These are phyloP conservation scores for Pipra filicauda DNA, from an alignment of 2,113 vertebrate genomes.

Conservation along the genomic window DNA sequence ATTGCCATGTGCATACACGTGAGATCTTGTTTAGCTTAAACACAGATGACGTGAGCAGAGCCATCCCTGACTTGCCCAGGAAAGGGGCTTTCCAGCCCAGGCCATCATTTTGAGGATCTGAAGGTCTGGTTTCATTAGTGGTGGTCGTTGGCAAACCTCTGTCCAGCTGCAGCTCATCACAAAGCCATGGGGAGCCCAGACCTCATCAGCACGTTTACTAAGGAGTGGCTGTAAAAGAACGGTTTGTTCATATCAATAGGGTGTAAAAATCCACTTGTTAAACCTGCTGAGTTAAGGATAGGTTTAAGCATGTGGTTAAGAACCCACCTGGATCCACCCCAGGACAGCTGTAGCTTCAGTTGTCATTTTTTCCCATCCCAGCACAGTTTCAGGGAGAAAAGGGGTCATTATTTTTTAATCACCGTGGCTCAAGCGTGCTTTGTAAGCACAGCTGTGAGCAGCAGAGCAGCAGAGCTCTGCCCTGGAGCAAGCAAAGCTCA, in stretches of 20 bases:
- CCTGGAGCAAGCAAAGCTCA: neutral
- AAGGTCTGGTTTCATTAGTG: neutral
- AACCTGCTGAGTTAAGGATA: neutral
- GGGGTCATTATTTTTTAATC: neutral
- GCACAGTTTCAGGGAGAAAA: neutral
- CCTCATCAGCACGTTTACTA: neutral
- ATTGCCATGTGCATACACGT: neutral
- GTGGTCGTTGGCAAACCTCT: neutral
- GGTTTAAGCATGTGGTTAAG: neutral
- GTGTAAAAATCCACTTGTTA: neutral
- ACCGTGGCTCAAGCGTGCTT: neutral
- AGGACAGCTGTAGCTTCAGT: neutral
- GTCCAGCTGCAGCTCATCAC: neutral
- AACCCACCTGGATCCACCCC: neutral
- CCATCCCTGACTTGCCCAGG: neutral
- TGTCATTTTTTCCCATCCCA: neutral
- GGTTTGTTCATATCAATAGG: neutral
- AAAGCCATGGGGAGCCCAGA: neutral
- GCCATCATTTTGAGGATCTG: neutral
- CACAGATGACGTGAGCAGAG: neutral
- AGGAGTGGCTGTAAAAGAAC: neutral
- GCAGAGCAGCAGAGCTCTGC: neutral
- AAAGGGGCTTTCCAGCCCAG: neutral
- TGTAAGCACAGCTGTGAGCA: neutral
- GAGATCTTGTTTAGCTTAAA: slow-evolving; percentile 2